Evolutionary conservation across 2,797 vertebrate species (phyloP).

Genomic region (Anisognathus igniventris): DNA sequence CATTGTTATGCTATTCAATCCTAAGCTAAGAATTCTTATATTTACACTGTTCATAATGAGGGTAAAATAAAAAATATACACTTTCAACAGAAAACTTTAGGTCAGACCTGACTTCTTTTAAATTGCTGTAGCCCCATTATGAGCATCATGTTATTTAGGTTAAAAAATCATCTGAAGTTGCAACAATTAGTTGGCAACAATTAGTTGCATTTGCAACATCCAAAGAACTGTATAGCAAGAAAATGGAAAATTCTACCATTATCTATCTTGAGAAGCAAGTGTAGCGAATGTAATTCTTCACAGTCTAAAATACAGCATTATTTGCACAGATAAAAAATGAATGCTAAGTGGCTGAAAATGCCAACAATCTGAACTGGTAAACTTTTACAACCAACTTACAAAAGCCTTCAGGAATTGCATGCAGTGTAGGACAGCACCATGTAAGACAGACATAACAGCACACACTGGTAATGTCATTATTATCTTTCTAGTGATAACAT

Average conservation of each 20-base stretch:
- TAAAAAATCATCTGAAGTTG: neutral
- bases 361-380: neutral
- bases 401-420: neutral
- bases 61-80: neutral
- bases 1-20: neutral
- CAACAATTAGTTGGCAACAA: neutral
- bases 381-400: neutral
- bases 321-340: neutral
- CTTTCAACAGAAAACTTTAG: neutral
- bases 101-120: neutral
- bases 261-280: neutral
- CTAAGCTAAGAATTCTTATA: neutral
- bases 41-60: neutral
- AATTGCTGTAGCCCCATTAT: neutral
- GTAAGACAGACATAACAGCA: fast-evolving
- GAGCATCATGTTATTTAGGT: neutral
- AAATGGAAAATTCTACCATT: neutral
- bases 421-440: neutral
- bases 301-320: neutral
- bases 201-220: neutral
- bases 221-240: neutral
- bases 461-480: neutral
- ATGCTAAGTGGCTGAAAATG: neutral
- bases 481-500: neutral
- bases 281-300: neutral